A percentile compares a stretch with the other conserved stretches of the same genome.
phyloP scores from a whole-genome alignment of 2,888 invertebrate species.

The Didymodactylos carnosus region DNA sequence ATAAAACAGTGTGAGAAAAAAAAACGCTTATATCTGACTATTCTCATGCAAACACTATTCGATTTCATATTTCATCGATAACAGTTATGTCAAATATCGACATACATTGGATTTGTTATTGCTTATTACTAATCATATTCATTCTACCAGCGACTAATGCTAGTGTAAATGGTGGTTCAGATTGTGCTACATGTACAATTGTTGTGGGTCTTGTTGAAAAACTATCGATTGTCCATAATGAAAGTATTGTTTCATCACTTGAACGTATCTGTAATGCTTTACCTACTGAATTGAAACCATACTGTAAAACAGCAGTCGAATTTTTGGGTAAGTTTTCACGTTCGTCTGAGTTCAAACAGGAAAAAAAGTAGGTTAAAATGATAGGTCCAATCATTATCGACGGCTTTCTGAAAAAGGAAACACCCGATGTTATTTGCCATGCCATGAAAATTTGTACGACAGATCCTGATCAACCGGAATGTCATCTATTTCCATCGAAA shows the following conservation, averaged over 20 bases:
- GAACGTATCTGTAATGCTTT: constrained; percentile 21
- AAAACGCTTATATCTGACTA: no score
- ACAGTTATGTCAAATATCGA: neutral
- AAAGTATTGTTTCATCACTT: constrained; percentile 19
- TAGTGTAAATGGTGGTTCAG: constrained; percentile 1
- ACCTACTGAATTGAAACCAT: constrained; percentile 16
- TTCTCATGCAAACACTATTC: no score
- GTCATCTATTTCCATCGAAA: constrained; percentile 20
- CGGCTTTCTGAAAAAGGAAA: constrained; percentile 20
- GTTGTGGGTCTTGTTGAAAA: constrained; percentile 22
- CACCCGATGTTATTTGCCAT: constrained; percentile 24
- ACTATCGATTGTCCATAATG: constrained; percentile 23
- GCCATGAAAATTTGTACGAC: constrained; percentile 21
- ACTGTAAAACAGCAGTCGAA: constrained; percentile 19
- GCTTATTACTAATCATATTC: neutral
- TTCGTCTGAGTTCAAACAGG: neutral
- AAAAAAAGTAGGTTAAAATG: constrained; percentile 7
- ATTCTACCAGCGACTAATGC: neutral
- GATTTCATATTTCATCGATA: no score
- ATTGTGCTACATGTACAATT: constrained; percentile 21
- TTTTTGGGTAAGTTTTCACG: neutral
- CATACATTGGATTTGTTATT: neutral
- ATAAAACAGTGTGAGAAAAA: no score
- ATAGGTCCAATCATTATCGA: constrained; percentile 20
- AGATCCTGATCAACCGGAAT: constrained; percentile 19